These are phyloP conservation scores for Heterohyrax brucei DNA, from an alignment of 2,797 vertebrate genomes.

Conservation along the genomic window DNA sequence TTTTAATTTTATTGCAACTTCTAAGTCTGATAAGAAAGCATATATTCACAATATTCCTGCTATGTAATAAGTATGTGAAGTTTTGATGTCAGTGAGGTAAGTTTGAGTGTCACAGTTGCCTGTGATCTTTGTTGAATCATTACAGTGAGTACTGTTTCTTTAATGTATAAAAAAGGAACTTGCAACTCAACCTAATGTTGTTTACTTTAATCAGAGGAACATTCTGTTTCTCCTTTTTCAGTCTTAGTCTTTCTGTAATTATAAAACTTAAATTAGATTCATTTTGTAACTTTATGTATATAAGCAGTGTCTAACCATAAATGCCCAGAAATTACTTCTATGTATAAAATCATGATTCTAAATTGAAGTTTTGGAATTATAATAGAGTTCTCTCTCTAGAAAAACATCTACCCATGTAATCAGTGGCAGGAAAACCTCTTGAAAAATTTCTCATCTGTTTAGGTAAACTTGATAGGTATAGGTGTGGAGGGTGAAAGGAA, in stretches of 20 bases:
- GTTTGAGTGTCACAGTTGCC: conserved; percentile 18
- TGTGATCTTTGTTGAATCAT: conserved; percentile 43
- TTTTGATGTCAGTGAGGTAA: background rate
- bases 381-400: background rate
- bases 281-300: no score
- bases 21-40: background rate
- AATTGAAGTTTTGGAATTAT: conserved; percentile 36
- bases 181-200: background rate
- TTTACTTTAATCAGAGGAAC: conserved; percentile 17
- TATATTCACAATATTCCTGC: background rate
- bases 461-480: background rate
- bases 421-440: conserved; percentile 3
- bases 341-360: conserved; percentile 57
- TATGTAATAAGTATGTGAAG: background rate
- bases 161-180: conserved; percentile 32
- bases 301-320: background rate
- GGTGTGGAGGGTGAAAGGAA: conserved; percentile 4
- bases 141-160: conserved; percentile 3
- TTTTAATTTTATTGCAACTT: conserved; percentile 9
- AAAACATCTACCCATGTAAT: background rate
- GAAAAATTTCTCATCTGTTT: conserved; percentile 21
- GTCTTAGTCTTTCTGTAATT: background rate
- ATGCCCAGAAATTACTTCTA: conserved; percentile 23
- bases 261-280: no score
- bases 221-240: conserved; percentile 11